Conservation (phyloP, 2,797 vertebrate genomes). For the Spinus pinus region DNA sequence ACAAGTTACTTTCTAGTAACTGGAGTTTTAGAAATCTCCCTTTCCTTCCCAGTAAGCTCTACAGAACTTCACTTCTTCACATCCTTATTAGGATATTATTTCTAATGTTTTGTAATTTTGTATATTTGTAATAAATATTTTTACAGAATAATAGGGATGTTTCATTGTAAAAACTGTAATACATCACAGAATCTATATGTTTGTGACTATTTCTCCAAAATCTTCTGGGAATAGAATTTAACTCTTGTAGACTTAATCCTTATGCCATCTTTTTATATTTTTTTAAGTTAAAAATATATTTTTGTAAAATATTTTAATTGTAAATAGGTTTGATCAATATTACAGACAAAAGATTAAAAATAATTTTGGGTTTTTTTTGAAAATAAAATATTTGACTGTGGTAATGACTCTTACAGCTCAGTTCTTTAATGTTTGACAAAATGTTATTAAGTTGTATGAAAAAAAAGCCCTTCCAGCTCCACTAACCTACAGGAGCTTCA, state of each 20-base stretch:
- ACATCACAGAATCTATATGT: neutral
- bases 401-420: neutral
- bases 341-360: neutral
- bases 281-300: slow-evolving; percentile 27
- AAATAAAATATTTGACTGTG: slow-evolving; percentile 4
- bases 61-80: neutral
- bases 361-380: neutral
- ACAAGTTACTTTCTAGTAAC: neutral
- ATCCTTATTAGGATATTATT: neutral
- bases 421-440: neutral
- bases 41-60: neutral
- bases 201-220: neutral
- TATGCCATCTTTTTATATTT: neutral
- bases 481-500: neutral
- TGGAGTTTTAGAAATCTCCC: neutral
- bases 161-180: neutral
- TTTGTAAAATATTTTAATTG: slow-evolving; percentile 34
- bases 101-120: neutral
- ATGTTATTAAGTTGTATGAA: neutral
- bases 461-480: neutral
- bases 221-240: neutral
- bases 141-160: neutral
- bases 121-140: neutral
- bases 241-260: neutral
- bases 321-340: neutral